Evolutionary conservation across 2,888 invertebrate genomes (phyloP).

Genomic region (Drosophila acutilabella): DNA sequence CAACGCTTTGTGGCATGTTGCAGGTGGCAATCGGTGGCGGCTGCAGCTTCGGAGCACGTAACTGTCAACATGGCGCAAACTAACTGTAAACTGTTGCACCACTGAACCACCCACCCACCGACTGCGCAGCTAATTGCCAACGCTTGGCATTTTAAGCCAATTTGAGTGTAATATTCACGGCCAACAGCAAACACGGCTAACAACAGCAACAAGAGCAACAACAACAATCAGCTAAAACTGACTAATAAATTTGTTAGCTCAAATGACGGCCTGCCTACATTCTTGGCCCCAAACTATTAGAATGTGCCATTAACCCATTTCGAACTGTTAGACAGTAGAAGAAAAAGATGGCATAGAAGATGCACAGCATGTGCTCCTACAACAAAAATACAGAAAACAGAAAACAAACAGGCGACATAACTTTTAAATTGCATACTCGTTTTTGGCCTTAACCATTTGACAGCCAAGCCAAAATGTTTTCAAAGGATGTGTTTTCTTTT

Average conservation of each 20-base stretch:
- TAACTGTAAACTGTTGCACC: slow-evolving; percentile 71
- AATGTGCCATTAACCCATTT: slow-evolving; percentile 80
- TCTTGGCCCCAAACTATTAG: slow-evolving; percentile 61
- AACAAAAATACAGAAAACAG: slow-evolving; percentile 8
- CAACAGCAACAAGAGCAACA: slow-evolving; percentile 17
- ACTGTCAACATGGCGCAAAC: slow-evolving; percentile 77
- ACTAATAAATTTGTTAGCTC: slow-evolving; percentile 73
- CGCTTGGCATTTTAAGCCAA: slow-evolving; percentile 74
- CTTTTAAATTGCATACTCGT: slow-evolving; percentile 56
- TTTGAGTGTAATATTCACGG: slow-evolving; percentile 62
- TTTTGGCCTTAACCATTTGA: slow-evolving; percentile 34
- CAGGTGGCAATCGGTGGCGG: slow-evolving; percentile 18
- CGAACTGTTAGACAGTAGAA: slow-evolving; percentile 25
- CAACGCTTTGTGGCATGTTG: slow-evolving; percentile 47
- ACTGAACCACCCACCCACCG: slow-evolving; percentile 59
- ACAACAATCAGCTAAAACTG: slow-evolving; percentile 39
- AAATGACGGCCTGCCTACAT: slow-evolving; percentile 66
- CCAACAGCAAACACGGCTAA: slow-evolving; percentile 36
- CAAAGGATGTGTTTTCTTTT: background rate
- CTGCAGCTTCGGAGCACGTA: slow-evolving; percentile 61
- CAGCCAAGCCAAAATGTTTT: background rate
- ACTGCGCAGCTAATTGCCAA: slow-evolving; percentile 75
- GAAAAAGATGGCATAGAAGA: slow-evolving; percentile 37
- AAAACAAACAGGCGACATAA: slow-evolving; percentile 60
- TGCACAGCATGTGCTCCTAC: slow-evolving; percentile 45